Conservation (phyloP, 1,140 invertebrate species). For the Lutraria rhynchaena region DNA sequence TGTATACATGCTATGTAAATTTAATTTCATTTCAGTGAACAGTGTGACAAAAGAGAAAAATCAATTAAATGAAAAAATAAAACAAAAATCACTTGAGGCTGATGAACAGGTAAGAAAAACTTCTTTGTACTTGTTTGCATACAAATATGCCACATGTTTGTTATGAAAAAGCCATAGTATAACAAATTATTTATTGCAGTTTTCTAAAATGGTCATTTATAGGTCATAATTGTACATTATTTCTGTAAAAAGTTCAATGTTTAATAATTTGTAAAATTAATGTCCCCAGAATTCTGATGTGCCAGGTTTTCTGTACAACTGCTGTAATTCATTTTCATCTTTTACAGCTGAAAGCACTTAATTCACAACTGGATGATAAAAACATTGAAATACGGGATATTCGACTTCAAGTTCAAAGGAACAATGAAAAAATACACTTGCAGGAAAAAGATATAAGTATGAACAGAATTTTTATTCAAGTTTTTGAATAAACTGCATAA, state of each 20-base stretch:
- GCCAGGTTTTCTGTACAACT: no score
- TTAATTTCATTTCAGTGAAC: slow-evolving; percentile 10
- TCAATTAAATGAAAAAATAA: neutral
- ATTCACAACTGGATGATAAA: slow-evolving; percentile 68
- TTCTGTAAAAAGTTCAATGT: neutral
- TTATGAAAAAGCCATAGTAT: no score
- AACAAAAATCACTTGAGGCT: slow-evolving; percentile 10
- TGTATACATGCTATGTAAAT: no score
- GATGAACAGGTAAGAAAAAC: slow-evolving; percentile 12
- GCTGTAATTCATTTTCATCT: neutral
- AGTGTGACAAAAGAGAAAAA: slow-evolving; percentile 17
- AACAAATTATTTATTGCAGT: no score
- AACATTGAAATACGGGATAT: slow-evolving; percentile 69
- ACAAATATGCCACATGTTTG: no score
- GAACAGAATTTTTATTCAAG: no score
- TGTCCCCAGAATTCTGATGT: no score
- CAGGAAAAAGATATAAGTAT: slow-evolving; percentile 45
- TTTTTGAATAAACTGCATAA: no score
- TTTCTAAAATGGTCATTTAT: no score
- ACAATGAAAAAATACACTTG: slow-evolving; percentile 66
- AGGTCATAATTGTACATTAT: neutral
- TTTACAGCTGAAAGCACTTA: slow-evolving; percentile 62
- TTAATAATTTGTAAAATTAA: no score
- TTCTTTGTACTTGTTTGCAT: no score
- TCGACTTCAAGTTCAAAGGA: slow-evolving; percentile 63